phyloP scores from a whole-genome alignment of 2,113 vertebrate genomes.

The Barnardius zonarius region DNA sequence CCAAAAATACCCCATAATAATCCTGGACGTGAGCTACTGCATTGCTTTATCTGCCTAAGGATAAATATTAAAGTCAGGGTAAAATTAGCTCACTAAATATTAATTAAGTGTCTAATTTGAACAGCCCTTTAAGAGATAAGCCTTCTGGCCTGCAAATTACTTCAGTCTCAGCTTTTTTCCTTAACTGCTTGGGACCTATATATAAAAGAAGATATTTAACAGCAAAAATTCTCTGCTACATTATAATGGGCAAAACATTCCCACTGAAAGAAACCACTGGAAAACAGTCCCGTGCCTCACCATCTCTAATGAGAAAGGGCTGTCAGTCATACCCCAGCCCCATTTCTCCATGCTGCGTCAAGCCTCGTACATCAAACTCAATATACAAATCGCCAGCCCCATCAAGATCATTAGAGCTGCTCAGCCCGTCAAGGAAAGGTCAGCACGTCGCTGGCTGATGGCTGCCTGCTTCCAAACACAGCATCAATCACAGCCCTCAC shows the following conservation, averaged over 20 bases:
- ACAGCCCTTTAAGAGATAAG: conserved; percentile 56
- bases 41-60: conserved; percentile 46
- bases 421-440: conserved; percentile 47
- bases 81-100: conserved; percentile 68
- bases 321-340: conserved; percentile 20
- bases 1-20: background rate
- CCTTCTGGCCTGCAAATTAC: conserved; percentile 27
- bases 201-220: conserved; percentile 36
- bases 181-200: background rate
- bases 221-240: conserved; percentile 20
- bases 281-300: background rate
- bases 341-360: background rate
- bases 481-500: conserved; percentile 71
- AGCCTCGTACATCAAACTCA: conserved; percentile 46
- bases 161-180: conserved; percentile 38
- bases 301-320: conserved; percentile 35
- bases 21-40: background rate
- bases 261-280: background rate
- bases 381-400: conserved; percentile 29
- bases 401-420: conserved; percentile 67
- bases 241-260: background rate
- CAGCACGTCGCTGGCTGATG: background rate
- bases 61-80: conserved; percentile 43
- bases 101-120: conserved; percentile 51
- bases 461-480: background rate